Evolutionary conservation across 1,140 invertebrate species (phyloP), one percentile per base, ranked within the genome.

Genomic region (Asbolus verrucosus): DNA sequence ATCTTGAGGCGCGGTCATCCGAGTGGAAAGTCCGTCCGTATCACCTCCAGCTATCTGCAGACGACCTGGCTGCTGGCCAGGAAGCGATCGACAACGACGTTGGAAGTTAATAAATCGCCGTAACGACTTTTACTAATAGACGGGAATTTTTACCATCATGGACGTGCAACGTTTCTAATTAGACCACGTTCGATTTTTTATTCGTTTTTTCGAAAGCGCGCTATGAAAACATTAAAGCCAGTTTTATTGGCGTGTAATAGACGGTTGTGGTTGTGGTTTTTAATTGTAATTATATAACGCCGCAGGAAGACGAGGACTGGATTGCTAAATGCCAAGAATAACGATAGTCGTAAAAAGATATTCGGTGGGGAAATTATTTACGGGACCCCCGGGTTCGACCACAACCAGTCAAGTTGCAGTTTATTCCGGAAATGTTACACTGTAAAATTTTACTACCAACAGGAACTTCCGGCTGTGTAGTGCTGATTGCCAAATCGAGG

Each of bases 41-140:
- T 71, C 70, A 61, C 70, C 50, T 39, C 21, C 54, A 65, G 70
- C 70, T 62, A 71, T 66, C 69, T 39, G 50, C 46, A 33, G 46
- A 21, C 39, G 61, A 31, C 33, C 46, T 71, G 70, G 70, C 70
- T 71, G 70, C 70, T 30, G 70, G 70, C 70, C 70, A 71, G 65
- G 70, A 71, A 71, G 70, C 63, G 46, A 31, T 50, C 39, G 11
- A 16, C 61, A 39, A 16, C 61, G 16, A 63, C 24, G 16, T 61
- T 61, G 6, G 14, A 63, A 63, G 18, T 63, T 63, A 43, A 43
- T 41, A 43, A 63, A 63, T 63, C 15, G 31, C 60, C 13, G n/a
- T 30, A 3, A n/a, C 27, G 46, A 21, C 39, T 41, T 41, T 41
- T 41, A 41, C 39, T 15, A 15, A 41, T 41, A 11, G 11, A 46